Evolutionary conservation across 2,113 vertebrate species (phyloP), one percentile per base, ranked within the genome.

Genomic region (Alces alces): DNA sequence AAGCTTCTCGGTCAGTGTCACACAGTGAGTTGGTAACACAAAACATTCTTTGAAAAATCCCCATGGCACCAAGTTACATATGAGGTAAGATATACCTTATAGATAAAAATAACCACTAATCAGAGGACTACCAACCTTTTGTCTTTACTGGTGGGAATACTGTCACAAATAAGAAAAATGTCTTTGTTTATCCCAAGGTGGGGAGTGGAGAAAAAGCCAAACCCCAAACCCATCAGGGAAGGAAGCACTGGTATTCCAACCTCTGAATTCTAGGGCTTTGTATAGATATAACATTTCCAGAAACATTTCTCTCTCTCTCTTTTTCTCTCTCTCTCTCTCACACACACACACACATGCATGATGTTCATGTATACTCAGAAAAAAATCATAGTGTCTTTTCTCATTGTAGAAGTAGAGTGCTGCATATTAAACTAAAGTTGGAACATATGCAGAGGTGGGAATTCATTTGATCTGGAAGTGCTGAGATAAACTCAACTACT

Each of bases 401-500:
- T 33, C 36, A 76, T 45, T 95, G n/a, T 94, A 64, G 50, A 94
- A 96, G 30, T 7, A 92, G 25, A 27, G 89, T 89, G 28, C 15
- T 89, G 17, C 33, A 70, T 88, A 86, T 73, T 92, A 60, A 21
- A 91, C 45, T 47, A 91, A 47, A 83, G 39, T 86, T 92, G 39
- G 43, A 93, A 95, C 27, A 85, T 55, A 89, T 66, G 54, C 2
- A 8, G n/a, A 96, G 33, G 19, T 91, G 60, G 47, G 36, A 92
- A n/a, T 55, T 86, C 39, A 80, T 93, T 93, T 92, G 60, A 88
- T 88, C 4, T 96, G 12, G 61, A 96, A 90, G 47, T 80, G 33
- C 17, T 91, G 85, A 93, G 95, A 97, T 93, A 58, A 93, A 96
- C 93, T 47, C 12, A 96, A 80, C 52, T 87, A 87, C 79, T 90